Evolutionary conservation across 2,797 vertebrate genomes (phyloP).

Genomic region (Acanthurus leucopareius): DNA sequence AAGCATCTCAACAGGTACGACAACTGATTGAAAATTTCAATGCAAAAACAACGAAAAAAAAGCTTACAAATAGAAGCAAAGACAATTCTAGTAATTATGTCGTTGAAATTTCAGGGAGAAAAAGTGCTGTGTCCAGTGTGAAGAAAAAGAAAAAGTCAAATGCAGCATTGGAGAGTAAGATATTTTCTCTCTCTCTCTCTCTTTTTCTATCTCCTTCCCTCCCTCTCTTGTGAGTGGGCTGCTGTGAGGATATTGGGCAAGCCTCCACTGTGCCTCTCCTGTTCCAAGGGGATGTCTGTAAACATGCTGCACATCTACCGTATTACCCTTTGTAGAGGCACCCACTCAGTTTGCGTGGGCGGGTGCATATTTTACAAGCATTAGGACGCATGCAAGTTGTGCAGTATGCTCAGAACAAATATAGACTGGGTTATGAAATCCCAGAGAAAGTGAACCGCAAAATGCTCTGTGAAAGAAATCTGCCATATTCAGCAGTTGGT

Average conservation of each 20-base stretch:
- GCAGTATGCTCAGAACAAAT: constrained; percentile 65
- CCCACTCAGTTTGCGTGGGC: constrained; percentile 76
- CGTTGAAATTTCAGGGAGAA: constrained; percentile 39
- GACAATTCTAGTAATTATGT: constrained; percentile 2
- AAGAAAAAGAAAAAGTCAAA: constrained; percentile 67
- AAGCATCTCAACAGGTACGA: constrained; percentile 40
- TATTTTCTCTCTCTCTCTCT: constrained; percentile 62
- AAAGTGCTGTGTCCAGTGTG: constrained; percentile 52
- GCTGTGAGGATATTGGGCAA: constrained; percentile 80
- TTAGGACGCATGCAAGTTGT: constrained; percentile 70
- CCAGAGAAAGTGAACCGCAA: constrained; percentile 39
- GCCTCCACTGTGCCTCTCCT: constrained; percentile 76
- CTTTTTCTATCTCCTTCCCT: constrained; percentile 61
- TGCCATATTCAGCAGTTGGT: constrained; percentile 3
- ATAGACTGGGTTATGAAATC: constrained; percentile 76
- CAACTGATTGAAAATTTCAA: constrained; percentile 8
- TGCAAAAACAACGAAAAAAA: neutral
- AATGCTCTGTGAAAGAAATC: constrained; percentile 28
- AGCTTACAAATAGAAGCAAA: neutral
- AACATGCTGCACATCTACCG: constrained; percentile 79
- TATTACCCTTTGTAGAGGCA: constrained; percentile 79
- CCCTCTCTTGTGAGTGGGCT: constrained; percentile 73
- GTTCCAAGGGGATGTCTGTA: constrained; percentile 78
- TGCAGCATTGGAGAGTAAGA: constrained; percentile 70
- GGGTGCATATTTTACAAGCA: constrained; percentile 73